Base-by-base conservation (phyloP, 1,140 invertebrate species). In the Asobara japonica region DNA sequence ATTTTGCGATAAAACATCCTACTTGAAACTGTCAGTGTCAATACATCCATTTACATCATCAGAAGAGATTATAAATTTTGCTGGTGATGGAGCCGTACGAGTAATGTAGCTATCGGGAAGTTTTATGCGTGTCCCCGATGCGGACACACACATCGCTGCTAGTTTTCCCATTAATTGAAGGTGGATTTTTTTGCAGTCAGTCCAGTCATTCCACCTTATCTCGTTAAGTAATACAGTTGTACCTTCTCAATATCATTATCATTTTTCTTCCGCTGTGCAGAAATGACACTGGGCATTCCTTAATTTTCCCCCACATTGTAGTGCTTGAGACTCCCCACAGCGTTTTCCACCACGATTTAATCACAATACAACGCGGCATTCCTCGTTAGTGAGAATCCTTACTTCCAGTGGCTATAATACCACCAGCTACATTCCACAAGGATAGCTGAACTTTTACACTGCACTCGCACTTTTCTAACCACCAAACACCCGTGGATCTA, bases 361-460 rank as follows among this genome's bases (percentile, higher is more conserved):
- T 84, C 81, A 80, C 83, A 79, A 79, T 82, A 82, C 80, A 78
- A 81, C 80, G 78, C n/a, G 13, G 78, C 79, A 82, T 83, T 79
- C 80, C 82, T 84, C 83, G 83, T 83, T 84, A 84, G 83, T 82
- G 77, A 27, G 81, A 77, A 83, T 82, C 81, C 81, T 79, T 80
- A 78, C 76, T 56, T 29, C 78, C 79, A 82, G 78, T 79, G 79
- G 79, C 81, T 71, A 81, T 84, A 70, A 33, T 82, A 84, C 80
- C 79, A 76, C 75, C 76, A 77, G 79, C 78, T 80, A 81, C 82
- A 84, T 84, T 84, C 83, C 80, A 72, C 66, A 8, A 27, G 22
- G 51, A 60, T 41, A 36, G 36, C 41, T 45, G 41, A n/a, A 45
- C 41, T 45, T n/a, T n/a, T n/a, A n/a, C n/a, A n/a, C n/a, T n/a